Conservation (phyloP, 2,888 invertebrate genomes). For the Mystacides longicornis region DNA sequence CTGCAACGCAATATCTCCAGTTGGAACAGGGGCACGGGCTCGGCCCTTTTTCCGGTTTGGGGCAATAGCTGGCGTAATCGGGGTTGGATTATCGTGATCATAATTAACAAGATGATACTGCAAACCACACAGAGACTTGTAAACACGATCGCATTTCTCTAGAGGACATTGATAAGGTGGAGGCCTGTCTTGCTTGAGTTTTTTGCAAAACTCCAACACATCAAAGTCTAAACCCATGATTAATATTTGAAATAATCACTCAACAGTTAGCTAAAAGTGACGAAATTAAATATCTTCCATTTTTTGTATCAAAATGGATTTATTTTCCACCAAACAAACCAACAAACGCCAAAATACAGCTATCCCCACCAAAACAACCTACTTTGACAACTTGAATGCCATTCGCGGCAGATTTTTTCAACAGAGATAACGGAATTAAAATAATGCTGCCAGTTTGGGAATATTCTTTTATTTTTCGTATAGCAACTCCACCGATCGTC, state of each 20-base stretch:
- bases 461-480: too few relatives aligned
- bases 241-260: slow-evolving; percentile 1
- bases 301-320: not conserved
- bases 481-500: too few relatives aligned
- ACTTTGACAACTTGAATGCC: slow-evolving; percentile 23
- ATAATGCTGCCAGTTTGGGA: too few relatives aligned
- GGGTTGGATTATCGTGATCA: slow-evolving; percentile 73
- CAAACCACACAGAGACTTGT: slow-evolving; percentile 79
- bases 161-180: slow-evolving; percentile 85
- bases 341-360: slow-evolving; percentile 14
- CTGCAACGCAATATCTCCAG: slow-evolving; percentile 46
- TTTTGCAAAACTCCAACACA: slow-evolving; percentile 77
- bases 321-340: not conserved
- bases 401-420: slow-evolving; percentile 20
- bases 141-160: slow-evolving; percentile 75
- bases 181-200: slow-evolving; percentile 68
- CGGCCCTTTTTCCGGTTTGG: slow-evolving; percentile 57
- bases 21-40: slow-evolving; percentile 51
- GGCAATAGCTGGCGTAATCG: slow-evolving; percentile 54
- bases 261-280: not conserved
- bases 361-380: slow-evolving; percentile 9
- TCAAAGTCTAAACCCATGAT: slow-evolving; percentile 78
- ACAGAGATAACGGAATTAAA: too few relatives aligned
- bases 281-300: not conserved
- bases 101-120: slow-evolving; percentile 80